Evolutionary conservation across 2,113 vertebrate species (phyloP).

Genomic region (Motacilla alba): DNA sequence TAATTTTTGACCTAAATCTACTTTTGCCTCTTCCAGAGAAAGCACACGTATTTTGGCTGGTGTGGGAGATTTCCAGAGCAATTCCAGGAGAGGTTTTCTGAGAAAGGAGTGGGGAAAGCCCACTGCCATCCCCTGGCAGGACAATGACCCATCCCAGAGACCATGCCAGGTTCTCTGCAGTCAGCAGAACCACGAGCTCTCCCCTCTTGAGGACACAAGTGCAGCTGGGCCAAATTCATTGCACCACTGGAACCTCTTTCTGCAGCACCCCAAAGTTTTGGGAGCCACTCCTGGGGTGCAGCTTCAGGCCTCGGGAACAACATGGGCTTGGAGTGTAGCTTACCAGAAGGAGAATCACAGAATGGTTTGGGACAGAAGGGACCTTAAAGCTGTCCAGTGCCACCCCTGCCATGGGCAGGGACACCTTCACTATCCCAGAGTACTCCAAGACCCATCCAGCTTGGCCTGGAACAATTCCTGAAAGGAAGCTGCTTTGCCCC

Average conservation of each 20-base stretch:
- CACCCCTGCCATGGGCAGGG: neutral
- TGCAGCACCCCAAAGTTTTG: rapidly evolving
- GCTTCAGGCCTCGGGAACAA: neutral
- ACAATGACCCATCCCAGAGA: rapidly evolving
- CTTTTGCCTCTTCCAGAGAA: neutral
- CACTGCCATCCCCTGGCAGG: neutral
- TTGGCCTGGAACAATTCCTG: neutral
- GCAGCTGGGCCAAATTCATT: neutral
- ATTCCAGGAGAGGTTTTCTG: neutral
- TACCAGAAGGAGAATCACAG: neutral
- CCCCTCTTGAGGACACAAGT: neutral
- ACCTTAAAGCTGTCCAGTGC: neutral
- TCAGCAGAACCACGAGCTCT: neutral
- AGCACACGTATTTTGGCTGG: neutral
- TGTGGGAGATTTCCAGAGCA: neutral
- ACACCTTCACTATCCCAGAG: rapidly evolving
- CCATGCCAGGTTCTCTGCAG: neutral
- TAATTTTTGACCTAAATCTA: slow-evolving; percentile 36
- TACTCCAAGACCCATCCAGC: rapidly evolving
- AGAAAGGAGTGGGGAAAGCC: neutral
- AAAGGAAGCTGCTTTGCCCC: neutral
- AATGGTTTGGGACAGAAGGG: neutral
- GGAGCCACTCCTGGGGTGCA: neutral
- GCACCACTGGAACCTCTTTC: neutral
- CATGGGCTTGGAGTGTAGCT: neutral